These are phyloP conservation scores for Cecropterus lyciades DNA, from an alignment of 1,140 invertebrate genomes.

Conservation along the genomic window DNA sequence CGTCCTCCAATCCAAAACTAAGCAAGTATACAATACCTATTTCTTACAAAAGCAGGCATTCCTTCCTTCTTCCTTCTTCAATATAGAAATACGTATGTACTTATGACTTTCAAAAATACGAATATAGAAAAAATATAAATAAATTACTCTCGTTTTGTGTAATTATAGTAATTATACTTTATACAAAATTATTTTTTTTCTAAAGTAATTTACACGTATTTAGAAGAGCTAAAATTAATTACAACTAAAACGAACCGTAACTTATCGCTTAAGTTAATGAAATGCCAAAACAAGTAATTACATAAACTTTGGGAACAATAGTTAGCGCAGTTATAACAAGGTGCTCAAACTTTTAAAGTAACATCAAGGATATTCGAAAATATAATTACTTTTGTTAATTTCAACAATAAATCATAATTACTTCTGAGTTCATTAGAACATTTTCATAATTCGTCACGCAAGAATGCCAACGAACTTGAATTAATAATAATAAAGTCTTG, in stretches of 20 bases:
- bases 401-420: constrained; percentile 16
- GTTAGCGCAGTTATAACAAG: constrained; percentile 8
- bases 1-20: too few species aligned
- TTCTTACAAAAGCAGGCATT: too few species aligned
- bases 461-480: not conserved
- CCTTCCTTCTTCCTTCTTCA: too few species aligned
- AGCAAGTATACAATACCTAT: too few species aligned
- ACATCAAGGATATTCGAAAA: constrained; percentile 11
- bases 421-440: not conserved
- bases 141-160: too few species aligned
- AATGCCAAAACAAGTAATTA: constrained; percentile 13
- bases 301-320: constrained; percentile 7
- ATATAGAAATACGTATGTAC: too few species aligned
- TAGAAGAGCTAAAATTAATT: not conserved
- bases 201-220: too few species aligned
- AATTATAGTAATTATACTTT: too few species aligned
- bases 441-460: constrained; percentile 3
- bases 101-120: too few species aligned
- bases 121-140: too few species aligned
- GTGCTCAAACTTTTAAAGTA: not conserved
- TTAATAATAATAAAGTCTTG: too few species aligned
- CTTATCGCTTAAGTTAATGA: not conserved
- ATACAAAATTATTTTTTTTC: too few species aligned
- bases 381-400: constrained; percentile 16
- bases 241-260: not conserved